These are phyloP conservation scores for Ctenopoma multispine DNA, from an alignment of 2,797 vertebrate species.

Conservation along the genomic window DNA sequence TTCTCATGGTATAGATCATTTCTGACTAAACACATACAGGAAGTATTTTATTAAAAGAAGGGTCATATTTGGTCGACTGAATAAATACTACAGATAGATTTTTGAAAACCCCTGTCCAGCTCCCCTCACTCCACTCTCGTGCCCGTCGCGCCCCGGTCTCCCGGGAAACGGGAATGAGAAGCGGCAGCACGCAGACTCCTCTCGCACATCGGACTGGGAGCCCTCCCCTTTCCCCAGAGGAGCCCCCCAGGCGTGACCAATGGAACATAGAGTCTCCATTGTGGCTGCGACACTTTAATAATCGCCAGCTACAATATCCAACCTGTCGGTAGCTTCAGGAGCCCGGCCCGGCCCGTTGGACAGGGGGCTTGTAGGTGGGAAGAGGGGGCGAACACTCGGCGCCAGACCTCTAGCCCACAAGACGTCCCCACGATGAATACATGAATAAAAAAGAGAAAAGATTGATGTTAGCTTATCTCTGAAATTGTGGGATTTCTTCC, in stretches of 20 bases:
- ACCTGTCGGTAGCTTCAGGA: slow-evolving; percentile 99
- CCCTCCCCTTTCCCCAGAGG: slow-evolving; percentile 90
- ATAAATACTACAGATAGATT: neutral
- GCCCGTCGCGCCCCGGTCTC: slow-evolving; percentile 85
- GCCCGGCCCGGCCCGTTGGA: slow-evolving; percentile 88
- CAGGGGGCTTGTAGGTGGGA: slow-evolving; percentile 80
- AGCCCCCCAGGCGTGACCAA: slow-evolving; percentile 95
- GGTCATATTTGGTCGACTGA: neutral
- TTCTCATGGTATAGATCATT: too few relatives aligned
- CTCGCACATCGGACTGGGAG: slow-evolving; percentile 88
- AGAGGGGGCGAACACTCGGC: slow-evolving; percentile 85
- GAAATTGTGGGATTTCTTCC: slow-evolving; percentile 66
- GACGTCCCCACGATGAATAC: slow-evolving; percentile 82
- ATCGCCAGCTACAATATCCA: slow-evolving; percentile 99
- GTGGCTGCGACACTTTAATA: slow-evolving; percentile 98
- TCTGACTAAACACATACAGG: too few relatives aligned
- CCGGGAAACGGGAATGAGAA: slow-evolving; percentile 90
- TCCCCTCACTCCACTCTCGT: slow-evolving; percentile 69
- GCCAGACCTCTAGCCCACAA: slow-evolving; percentile 83
- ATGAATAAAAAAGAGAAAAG: slow-evolving; percentile 84
- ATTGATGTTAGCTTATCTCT: slow-evolving; percentile 74
- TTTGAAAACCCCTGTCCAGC: slow-evolving; percentile 29
- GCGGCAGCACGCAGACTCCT: slow-evolving; percentile 95
- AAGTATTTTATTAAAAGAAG: neutral
- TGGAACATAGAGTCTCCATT: slow-evolving; percentile 98